Conservation (phyloP, 1,140 invertebrate species). For the Nasonia longicornis region DNA sequence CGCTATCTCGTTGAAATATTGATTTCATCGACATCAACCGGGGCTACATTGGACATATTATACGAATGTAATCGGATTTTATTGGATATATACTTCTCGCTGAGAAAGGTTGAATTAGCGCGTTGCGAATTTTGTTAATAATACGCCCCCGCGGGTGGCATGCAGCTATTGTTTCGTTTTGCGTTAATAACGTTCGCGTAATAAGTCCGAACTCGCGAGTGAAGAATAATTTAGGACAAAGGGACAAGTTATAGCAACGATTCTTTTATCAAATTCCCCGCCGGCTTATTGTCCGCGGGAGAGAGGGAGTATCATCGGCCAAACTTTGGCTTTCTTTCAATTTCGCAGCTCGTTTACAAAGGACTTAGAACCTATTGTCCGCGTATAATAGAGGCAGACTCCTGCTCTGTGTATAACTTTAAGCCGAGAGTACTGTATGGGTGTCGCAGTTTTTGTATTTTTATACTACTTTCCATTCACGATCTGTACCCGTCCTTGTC, state of each 20-base stretch:
- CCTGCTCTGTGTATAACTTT: neutral
- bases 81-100: no score
- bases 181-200: neutral
- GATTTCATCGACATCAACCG: neutral
- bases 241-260: conserved; percentile 17
- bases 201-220: neutral
- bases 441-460: neutral
- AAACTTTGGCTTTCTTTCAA: conserved; percentile 12
- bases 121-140: neutral
- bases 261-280: neutral
- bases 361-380: conserved; percentile 24
- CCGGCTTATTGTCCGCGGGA: neutral
- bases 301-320: neutral
- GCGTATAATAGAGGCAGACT: neutral
- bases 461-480: neutral
- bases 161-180: neutral
- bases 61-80: neutral
- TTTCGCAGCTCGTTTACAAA: conserved; percentile 4
- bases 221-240: conserved; percentile 11
- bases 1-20: neutral
- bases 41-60: neutral
- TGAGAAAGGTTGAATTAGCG: no score
- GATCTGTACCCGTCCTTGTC: no score
- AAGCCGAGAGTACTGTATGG: neutral
- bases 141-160: no score